Percentiles rank a stretch among this genome's conserved stretches.
These are phyloP conservation scores for Cataglyphis cursor DNA, from an alignment of 2,888 invertebrate genomes.

Conservation along the genomic window DNA sequence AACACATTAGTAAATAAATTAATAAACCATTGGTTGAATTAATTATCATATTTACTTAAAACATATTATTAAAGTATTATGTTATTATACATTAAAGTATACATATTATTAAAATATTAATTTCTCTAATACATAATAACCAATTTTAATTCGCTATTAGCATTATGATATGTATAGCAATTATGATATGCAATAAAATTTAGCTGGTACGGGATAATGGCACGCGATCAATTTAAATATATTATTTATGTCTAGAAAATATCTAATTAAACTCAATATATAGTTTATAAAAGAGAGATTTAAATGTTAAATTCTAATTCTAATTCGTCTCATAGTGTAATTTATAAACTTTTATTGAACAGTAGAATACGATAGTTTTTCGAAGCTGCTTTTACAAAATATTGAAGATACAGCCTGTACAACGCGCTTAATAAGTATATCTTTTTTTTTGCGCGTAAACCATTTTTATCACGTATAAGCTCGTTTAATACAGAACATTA, in stretches of 20 bases:
- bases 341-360: not conserved
- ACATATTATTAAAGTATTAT: not conserved
- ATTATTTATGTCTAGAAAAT: not conserved
- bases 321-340: not conserved
- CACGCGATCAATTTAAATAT: not conserved
- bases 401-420: not conserved
- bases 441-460: conserved; percentile 53
- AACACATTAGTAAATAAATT: not conserved
- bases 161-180: too few relatives aligned
- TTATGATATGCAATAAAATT: not conserved
- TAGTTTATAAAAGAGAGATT: not conserved
- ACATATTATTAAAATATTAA: not conserved
- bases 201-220: not conserved
- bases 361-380: conserved; percentile 5
- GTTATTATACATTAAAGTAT: too few relatives aligned
- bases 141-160: conserved; percentile 5
- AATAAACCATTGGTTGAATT: not conserved
- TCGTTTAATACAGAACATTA: conserved; percentile 64
- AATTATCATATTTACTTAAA: conserved; percentile 11
- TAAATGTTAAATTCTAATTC: conserved; percentile 4
- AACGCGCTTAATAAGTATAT: conserved; percentile 46
- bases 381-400: not conserved
- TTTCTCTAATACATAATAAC: not conserved
- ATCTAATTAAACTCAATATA: not conserved
- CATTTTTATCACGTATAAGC: conserved; percentile 62